Evolutionary conservation across 1,140 invertebrate species (phyloP), one percentile per base, ranked within the genome.

Genomic region (Spodoptera frugiperda): DNA sequence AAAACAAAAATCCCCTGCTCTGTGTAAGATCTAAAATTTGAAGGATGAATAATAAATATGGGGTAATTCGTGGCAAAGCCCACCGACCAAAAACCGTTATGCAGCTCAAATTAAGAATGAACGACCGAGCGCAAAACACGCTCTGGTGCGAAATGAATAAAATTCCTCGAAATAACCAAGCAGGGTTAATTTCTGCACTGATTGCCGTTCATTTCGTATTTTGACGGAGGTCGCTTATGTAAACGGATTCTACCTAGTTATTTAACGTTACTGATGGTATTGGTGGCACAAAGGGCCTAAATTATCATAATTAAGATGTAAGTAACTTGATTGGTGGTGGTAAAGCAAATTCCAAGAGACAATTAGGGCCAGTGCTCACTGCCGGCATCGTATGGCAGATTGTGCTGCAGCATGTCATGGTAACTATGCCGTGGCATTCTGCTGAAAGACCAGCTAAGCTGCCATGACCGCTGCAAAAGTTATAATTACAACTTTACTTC

Each of bases 21-120:
- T 55, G 19, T 19, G 55, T n/a, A 59, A 39, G 53, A 4, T 39
- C 9, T 54, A 2, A 59, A 33, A n/a, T 59, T 53, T 5, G 25
- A 44, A 54, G 30, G 9, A 53, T 51, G 46, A 55, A 54, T 72
- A 72, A 72, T 39, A 71, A 71, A 55, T 21, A 49, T 53, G 11
- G 51, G 30, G 55, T 53, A 63, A 63, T 30, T 75, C 61, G 59
- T 65, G 57, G 57, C 59, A 19, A 53, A 49, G 30, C 48, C 53
- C 48, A 65, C 46, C 44, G 65, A 65, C 46, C 44, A 75, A 48
- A 48, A 53, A 75, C 72, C 72, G 72, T 75, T 75, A 75, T 65
- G n/a, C 72, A 25, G 72, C 9, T 9, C 57, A 75, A 75, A 75
- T 75, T 75, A 75, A 65, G 54, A 59, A 73, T 59, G 59, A 39